Conservation (phyloP, 2,888 invertebrate species). For the Mimas tiliae region DNA sequence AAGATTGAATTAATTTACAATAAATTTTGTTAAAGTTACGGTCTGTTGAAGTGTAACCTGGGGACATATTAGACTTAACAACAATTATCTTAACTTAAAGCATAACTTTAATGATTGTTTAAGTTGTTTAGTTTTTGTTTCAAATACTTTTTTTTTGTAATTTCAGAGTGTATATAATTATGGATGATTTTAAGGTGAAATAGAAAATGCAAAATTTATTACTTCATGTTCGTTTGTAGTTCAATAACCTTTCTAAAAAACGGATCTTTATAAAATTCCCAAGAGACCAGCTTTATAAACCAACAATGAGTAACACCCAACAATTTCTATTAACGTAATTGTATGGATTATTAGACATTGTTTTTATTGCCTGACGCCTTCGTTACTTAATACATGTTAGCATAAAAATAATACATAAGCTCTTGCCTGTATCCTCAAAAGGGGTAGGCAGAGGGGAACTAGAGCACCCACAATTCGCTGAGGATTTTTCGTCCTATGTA, state of each 20-base stretch:
- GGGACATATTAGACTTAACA: not conserved
- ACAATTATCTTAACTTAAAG: not conserved
- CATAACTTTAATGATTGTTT: not conserved
- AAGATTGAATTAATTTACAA: constrained; percentile 22
- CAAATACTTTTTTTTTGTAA: not conserved
- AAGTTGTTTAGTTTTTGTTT: constrained; percentile 10
- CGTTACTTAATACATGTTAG: constrained; percentile 1
- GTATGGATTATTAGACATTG: not conserved
- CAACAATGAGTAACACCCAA: not conserved
- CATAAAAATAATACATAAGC: not conserved
- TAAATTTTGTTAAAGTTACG: constrained; percentile 12
- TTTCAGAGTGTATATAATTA: not conserved
- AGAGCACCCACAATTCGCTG: too few relatives aligned
- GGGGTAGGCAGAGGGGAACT: too few relatives aligned
- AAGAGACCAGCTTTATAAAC: not conserved
- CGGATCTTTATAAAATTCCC: not conserved
- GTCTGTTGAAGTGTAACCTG: not conserved
- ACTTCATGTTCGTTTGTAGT: not conserved
- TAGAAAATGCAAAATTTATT: too few relatives aligned
- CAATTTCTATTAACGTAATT: constrained; percentile 12
- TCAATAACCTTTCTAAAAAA: not conserved
- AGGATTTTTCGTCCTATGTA: too few relatives aligned
- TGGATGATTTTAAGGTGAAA: too few relatives aligned
- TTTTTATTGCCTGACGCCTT: not conserved
- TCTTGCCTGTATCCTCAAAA: too few relatives aligned